phyloP scores from a whole-genome alignment of 2,113 vertebrate genomes.

The Ophthalmolycus amberensis region DNA sequence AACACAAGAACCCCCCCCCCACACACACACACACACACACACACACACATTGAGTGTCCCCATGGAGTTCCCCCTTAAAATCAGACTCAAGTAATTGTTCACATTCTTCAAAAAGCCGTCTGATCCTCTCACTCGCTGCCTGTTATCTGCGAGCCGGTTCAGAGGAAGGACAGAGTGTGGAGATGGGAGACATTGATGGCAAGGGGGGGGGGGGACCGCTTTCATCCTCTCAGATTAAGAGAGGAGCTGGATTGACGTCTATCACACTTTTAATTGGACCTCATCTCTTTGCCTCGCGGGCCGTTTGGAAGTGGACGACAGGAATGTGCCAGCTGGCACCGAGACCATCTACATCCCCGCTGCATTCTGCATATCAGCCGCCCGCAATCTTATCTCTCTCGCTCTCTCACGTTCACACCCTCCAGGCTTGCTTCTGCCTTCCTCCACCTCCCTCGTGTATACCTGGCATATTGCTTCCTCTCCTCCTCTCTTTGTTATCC shows the following conservation, averaged over 20 bases:
- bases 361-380: conserved; percentile 60
- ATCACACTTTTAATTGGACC: conserved; percentile 72
- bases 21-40: no score
- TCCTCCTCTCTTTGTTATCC: conserved; percentile 41
- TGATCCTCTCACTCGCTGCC: conserved; percentile 48
- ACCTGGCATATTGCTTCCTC: conserved; percentile 51
- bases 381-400: conserved; percentile 34
- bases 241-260: conserved; percentile 57
- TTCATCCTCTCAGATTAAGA: conserved; percentile 66
- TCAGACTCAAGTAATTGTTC: conserved; percentile 8
- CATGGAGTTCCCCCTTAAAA: conserved; percentile 4
- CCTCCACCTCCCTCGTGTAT: conserved; percentile 50
- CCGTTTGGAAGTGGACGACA: conserved; percentile 61
- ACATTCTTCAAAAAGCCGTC: conserved; percentile 47
- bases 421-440: conserved; percentile 30
- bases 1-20: background rate
- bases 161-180: conserved; percentile 48
- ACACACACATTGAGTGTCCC: background rate
- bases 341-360: conserved; percentile 47
- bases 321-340: conserved; percentile 69
- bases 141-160: conserved; percentile 52
- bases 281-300: conserved; percentile 61
- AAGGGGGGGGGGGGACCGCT: conserved; percentile 2
- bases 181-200: conserved; percentile 41
- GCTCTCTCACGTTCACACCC: conserved; percentile 36